These are phyloP conservation scores for Clinocottus analis DNA, from an alignment of 2,113 vertebrate species.

Conservation along the genomic window DNA sequence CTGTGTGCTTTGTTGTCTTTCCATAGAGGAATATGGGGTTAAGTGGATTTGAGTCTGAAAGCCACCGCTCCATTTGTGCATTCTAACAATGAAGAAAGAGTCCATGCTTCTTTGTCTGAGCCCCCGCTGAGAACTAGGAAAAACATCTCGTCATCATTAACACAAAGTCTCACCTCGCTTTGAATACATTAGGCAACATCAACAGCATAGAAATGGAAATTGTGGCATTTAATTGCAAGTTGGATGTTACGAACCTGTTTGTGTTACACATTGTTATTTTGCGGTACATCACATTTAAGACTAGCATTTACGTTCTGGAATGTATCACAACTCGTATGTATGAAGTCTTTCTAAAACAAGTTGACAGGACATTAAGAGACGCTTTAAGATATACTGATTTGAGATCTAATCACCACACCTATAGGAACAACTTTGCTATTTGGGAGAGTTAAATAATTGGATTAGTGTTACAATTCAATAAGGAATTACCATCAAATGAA, in stretches of 20 bases:
- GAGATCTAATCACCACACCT: conserved; percentile 15
- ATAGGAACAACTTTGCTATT: not conserved
- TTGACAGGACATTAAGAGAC: conserved; percentile 18
- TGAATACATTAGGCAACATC: conserved; percentile 30
- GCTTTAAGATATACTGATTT: not conserved
- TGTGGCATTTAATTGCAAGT: conserved; percentile 19
- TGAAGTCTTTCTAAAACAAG: conserved; percentile 16
- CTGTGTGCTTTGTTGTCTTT: not conserved
- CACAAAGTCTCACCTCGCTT: conserved; percentile 1
- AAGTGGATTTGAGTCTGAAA: not conserved
- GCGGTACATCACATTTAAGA: conserved; percentile 49
- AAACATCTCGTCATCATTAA: conserved; percentile 19
- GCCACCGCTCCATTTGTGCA: conserved; percentile 16
- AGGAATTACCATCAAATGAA: not conserved
- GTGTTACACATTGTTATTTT: conserved; percentile 10
- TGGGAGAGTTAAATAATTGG: not conserved
- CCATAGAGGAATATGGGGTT: not conserved
- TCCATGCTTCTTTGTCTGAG: conserved; percentile 1
- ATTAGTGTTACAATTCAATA: not conserved
- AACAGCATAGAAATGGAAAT: conserved; percentile 34
- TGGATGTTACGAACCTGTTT: conserved; percentile 29
- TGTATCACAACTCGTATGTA: conserved; percentile 41
- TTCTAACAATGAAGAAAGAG: not conserved
- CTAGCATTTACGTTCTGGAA: conserved; percentile 50
- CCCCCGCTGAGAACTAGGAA: conserved; percentile 5